Percentiles rank a stretch among this genome's conserved stretches.
These are phyloP conservation scores for Silurus asotus DNA, from an alignment of 2,113 vertebrate genomes.

Conservation along the genomic window DNA sequence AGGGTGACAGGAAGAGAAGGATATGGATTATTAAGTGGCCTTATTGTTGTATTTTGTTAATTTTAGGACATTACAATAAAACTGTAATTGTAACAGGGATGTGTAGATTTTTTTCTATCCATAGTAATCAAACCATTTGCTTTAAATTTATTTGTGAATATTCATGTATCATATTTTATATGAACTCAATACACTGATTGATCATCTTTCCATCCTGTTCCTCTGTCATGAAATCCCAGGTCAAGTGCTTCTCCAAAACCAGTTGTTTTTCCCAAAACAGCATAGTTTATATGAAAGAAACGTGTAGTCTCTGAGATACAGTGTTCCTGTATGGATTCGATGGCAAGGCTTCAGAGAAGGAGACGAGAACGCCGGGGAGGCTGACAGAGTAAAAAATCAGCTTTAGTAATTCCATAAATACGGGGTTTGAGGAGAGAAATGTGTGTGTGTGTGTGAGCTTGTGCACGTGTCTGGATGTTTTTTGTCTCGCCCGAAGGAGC, in stretches of 20 bases:
- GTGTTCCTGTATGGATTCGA: not conserved
- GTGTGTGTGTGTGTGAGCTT: not conserved
- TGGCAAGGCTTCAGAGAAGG: not conserved
- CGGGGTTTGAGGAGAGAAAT: not conserved
- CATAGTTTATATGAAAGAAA: not conserved
- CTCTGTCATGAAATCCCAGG: not conserved
- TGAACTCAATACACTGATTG: not conserved
- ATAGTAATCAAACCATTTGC: not conserved
- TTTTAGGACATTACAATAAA: not conserved
- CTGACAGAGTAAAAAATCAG: constrained; percentile 2
- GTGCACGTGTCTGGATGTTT: constrained; percentile 18
- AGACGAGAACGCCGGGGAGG: not conserved
- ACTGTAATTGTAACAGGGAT: not conserved
- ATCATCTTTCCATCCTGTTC: not conserved
- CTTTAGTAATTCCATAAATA: constrained; percentile 2
- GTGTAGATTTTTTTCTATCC: not conserved
- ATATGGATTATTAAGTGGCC: no score
- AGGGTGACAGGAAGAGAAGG: no score
- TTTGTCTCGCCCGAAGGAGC: constrained; percentile 25
- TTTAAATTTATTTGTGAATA: not conserved
- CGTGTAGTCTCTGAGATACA: not conserved
- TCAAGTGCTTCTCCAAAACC: not conserved
- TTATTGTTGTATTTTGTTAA: not conserved
- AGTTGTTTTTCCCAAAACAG: not conserved
- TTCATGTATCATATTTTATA: not conserved